Base-by-base conservation (phyloP, 2,113 vertebrate species). In the Cromileptes altivelis region DNA sequence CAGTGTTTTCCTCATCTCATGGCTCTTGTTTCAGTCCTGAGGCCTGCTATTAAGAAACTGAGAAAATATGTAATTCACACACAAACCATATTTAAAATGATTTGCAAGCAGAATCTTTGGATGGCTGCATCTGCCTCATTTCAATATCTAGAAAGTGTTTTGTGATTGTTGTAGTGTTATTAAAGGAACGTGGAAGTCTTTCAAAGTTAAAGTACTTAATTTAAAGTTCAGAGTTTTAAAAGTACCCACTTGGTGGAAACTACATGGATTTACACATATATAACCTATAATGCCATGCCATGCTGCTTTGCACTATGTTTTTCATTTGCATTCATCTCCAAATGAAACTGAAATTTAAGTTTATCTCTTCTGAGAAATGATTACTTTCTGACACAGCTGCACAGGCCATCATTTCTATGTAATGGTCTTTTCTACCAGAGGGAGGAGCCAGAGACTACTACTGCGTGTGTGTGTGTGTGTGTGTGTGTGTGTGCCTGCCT, bases 381-480 rank as follows among this genome's bases (percentile, higher is more conserved):
- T 13, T 27, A 13, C 25, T 60, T 60, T 62, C 37, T 57, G 15
- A 21, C 47, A 68, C 18, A 60, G 42, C 55, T 77, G 14, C 18
- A 57, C 15, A 25, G 33, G 40, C 19, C n/a, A 33, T 71, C 1
- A 45, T 68, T 62, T 40, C 23, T 33, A 14, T 77, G 67, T n/a
- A 67, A 40, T 57, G 23, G 10, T 76, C 8, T 63, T 79, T 88
- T 75, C 13, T 5, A 76, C 87, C 94, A 90, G 67, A 73, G 15
- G 92, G 64, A 67, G 91, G 94, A 53, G 81, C 58, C 85, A 91
- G 53, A 77, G 70, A 45, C n/a, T 50, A 17, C 40, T 19, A 21
- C 37, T 45, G n/a, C 10, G 49, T 14, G 58, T 8, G 14, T 13
- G 3, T 17, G 7, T 37, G 12, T 1, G 2, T 25, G 30, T 30